Evolutionary conservation across 1,140 invertebrate genomes (phyloP).

Genomic region (Magallana gigas): DNA sequence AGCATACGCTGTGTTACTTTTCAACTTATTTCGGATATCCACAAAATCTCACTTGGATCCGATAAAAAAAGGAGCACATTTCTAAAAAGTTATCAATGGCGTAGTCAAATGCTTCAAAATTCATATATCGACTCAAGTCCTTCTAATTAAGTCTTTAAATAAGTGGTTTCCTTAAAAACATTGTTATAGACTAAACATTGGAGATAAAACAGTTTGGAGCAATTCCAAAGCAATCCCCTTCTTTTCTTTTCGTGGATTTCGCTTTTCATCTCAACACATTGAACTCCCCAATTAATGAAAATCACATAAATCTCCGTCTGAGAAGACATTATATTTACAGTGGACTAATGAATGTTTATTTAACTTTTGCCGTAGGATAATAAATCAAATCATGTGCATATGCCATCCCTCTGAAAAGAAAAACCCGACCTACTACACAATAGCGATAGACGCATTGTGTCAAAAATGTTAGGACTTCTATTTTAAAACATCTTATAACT

Average conservation of each 20-base stretch:
- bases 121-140: not conserved
- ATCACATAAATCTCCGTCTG: constrained; percentile 13
- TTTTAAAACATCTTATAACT: too few relatives aligned
- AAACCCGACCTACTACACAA: not conserved
- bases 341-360: constrained; percentile 30
- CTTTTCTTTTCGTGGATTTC: not conserved
- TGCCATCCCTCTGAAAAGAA: not conserved
- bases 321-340: constrained; percentile 28
- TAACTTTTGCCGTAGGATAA: constrained; percentile 3
- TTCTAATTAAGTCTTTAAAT: constrained; percentile 24
- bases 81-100: too few relatives aligned
- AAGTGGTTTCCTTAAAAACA: constrained; percentile 32
- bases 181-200: constrained; percentile 23
- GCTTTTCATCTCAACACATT: constrained; percentile 25
- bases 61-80: too few relatives aligned
- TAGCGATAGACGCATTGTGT: not conserved
- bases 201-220: constrained; percentile 1
- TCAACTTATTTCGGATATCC: too few relatives aligned
- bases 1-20: too few relatives aligned
- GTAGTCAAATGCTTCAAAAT: too few relatives aligned
- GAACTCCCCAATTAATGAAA: constrained; percentile 28
- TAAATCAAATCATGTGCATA: constrained; percentile 23
- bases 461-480: too few relatives aligned
- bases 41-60: too few relatives aligned
- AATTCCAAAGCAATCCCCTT: not conserved